Base-by-base conservation (phyloP, 2,113 vertebrate genomes). In the Hipposideros armiger region DNA sequence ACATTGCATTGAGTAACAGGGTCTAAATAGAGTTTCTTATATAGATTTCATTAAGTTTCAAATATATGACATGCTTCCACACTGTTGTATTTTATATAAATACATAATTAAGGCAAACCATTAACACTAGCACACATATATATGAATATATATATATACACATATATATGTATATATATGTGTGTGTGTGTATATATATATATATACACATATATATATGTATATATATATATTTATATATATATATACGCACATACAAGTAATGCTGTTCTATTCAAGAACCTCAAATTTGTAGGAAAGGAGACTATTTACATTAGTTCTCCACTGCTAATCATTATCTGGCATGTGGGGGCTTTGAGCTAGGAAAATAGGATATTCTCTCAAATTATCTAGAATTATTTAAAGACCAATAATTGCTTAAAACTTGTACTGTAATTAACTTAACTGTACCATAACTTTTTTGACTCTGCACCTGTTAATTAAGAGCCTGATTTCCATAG, bases 81-180 rank as follows among this genome's bases (percentile, higher is more conserved):
- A 90, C 40, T 56, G 72, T 2, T 85, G 6, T 81, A 85, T 54
- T 76, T 77, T 72, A 94, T n/a, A 30, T 56, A 95, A 95, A 92
- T n/a, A 93, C 47, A 91, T 47, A 56, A 74, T 28, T 73, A 89
- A 95, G 20, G 50, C 6, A 92, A 95, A 91, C 70, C 7, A 97
- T 54, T 84, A 76, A 40, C 26, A 67, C 64, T 82, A 56, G 36
- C 36, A 36, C 36, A 36, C 36, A 36, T 36, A 36, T 36, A 36
- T 36, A 36, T 36, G 36, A 2, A 36, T 36, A 36, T 36, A 36
- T 36, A 36, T 36, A 36, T 50, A 11, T 50, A 11, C 36, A 36
- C 36, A 36, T 36, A 36, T 36, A 36, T 36, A 36, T 36, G 36
- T 47, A 47, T 47, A 8, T 47, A 8, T 47, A 8, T 47, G 45